Evolutionary conservation across 2,888 invertebrate species (phyloP).

Genomic region (Stenoptilia bipunctidactyla): DNA sequence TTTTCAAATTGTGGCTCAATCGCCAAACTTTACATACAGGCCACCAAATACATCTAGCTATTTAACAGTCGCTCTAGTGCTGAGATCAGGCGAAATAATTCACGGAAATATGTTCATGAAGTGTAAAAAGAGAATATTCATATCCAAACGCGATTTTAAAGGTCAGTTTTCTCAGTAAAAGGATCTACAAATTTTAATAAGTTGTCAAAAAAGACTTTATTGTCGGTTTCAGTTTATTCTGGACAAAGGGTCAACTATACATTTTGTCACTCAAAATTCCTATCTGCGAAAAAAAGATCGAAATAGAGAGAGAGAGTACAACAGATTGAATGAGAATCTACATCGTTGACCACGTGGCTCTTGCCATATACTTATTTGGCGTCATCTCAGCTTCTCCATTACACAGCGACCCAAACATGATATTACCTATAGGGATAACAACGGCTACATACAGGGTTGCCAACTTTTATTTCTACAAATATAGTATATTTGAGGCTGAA

Average conservation of each 20-base stretch:
- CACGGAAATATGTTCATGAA: not conserved
- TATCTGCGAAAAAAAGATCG: too few species aligned
- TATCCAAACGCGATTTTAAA: too few species aligned
- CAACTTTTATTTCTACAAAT: too few species aligned
- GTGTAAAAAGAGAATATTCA: not conserved
- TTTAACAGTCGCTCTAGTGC: constrained; percentile 14
- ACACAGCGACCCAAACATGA: not conserved
- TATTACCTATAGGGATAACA: constrained; percentile 38
- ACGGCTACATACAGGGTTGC: constrained; percentile 32
- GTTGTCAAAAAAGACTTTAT: not conserved
- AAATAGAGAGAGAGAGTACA: too few species aligned
- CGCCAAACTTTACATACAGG: not conserved
- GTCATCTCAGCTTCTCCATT: constrained; percentile 29
- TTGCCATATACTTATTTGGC: constrained; percentile 24
- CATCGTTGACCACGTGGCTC: not conserved
- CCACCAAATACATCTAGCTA: not conserved
- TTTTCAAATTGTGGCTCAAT: too few species aligned
- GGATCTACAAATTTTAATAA: not conserved
- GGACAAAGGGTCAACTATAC: too few species aligned
- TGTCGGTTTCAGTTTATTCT: too few species aligned
- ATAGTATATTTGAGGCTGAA: too few species aligned
- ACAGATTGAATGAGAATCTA: not conserved
- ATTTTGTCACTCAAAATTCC: too few species aligned
- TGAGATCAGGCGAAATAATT: constrained; percentile 19
- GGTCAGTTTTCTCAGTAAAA: too few species aligned